Evolutionary conservation across 2,888 invertebrate genomes (phyloP), one percentile per base, ranked within the genome.

Genomic region (Acrobasis suavella): DNA sequence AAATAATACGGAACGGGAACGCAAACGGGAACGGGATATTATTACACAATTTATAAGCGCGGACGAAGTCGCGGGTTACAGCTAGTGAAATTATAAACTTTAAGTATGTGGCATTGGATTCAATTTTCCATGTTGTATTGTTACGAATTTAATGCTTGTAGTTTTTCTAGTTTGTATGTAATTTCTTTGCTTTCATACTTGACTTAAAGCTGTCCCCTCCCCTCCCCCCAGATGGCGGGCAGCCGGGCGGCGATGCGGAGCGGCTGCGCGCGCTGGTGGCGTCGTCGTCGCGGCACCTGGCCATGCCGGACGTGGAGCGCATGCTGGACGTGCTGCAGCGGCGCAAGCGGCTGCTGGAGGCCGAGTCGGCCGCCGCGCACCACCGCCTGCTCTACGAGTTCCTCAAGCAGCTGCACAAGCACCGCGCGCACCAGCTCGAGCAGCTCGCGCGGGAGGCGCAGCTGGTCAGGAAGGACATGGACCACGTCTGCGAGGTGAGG

Each of bases 331-430:
- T 97, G 62, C 90, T 98, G 60, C 95, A 95, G 7, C 95, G 96
- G 66, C 93, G 96, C 64, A 97, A 97, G 83, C 95, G 96, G 60
- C 91, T 96, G 58, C 88, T 98, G 22, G 96, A 97, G 82, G 96
- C 96, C 0, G 97, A 97, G 86, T 95, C 95, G 54, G 95, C 95
- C 72, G 95, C 94, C 2, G 95, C 96, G 0, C 97, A 97, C 82
- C 96, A 96, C 77, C 93, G 96, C 67, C 89, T 98, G n/a, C 86
- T 98, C 50, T 94, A 96, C 79, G 97, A 97, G 82, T 98, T 98
- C 85, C 89, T 98, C 17, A 94, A 94, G 64, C 96, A 97, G 78
- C 92, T 98, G 67, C 87, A 95, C 61, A 93, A 94, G 60, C 95
- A 96, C 72, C 96, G 97, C 73, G 72, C 81, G 58, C 83, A 84